Evolutionary conservation across 2,113 vertebrate genomes (phyloP), one percentile per base, ranked within the genome.

Genomic region (Sceloporus undulatus): DNA sequence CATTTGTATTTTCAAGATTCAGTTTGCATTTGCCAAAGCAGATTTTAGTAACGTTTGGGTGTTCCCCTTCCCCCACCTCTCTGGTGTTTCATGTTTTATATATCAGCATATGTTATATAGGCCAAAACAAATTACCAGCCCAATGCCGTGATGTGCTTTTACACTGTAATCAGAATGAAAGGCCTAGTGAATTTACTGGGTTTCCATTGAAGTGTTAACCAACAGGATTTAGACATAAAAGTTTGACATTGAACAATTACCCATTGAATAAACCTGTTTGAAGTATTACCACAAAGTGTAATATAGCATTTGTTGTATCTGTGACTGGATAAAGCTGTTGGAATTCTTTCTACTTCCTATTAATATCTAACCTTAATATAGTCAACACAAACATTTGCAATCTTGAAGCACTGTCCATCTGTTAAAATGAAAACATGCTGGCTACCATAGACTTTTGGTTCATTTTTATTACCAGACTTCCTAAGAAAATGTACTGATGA

Each of bases 311-410:
- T 91, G 82, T 85, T 91, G 90, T 93, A 87, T 94, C 94, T 93
- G 91, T 85, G 90, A 93, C 59, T 94, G 90, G 91, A 93, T 94
- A 87, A 90, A 91, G 91, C 90, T 90, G 59, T 95, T 93, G 86
- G 94, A 95, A 95, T 91, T 94, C 88, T 84, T 91, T 91, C 90
- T 88, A 82, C 91, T 97, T 97, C 94, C 93, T 95, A 96, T 97
- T 97, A 97, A 97, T 97, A 95, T 95, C 96, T 97, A 97, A 97
- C 95, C 95, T 86, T 92, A 93, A 92, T 91, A 92, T 90, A 91
- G 93, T 94, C 91, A 95, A 59, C 78, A 92, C 92, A 97, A 96
- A 96, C 90, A 90, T 90, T 54, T 93, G 92, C 83, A 21, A 90
- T 91, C 92, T 68, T 88, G 89, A 91, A 93, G 86, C 92, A 90